phyloP scores from a whole-genome alignment of 1,140 invertebrate species.

The Drosophila albomicans region DNA sequence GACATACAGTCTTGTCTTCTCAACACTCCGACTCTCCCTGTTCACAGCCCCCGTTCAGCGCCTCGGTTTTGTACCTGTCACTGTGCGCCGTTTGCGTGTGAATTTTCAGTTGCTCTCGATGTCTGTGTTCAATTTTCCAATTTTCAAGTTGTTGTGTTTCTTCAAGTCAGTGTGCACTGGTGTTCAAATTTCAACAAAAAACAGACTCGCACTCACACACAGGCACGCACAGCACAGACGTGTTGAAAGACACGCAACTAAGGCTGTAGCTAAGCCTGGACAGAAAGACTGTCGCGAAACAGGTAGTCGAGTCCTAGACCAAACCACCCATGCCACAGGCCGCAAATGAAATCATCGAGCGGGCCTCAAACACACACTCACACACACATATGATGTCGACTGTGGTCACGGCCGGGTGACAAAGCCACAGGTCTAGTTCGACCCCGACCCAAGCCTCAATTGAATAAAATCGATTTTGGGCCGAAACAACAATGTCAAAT shows the following conservation, averaged over 20 bases:
- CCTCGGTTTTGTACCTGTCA: background rate
- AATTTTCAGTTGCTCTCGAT: constrained; percentile 53
- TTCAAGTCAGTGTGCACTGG: constrained; percentile 1
- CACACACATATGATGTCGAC: constrained; percentile 25
- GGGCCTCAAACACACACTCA: constrained; percentile 17
- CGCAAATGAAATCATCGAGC: constrained; percentile 79
- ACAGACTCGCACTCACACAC: constrained; percentile 5
- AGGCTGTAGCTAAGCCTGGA: constrained; percentile 7
- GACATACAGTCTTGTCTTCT: too few species aligned
- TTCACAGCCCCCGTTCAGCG: background rate
- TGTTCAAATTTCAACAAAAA: constrained; percentile 48
- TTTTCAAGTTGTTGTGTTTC: constrained; percentile 42
- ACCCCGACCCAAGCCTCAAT: constrained; percentile 29
- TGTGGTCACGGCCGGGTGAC: constrained; percentile 73
- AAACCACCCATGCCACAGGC: constrained; percentile 33
- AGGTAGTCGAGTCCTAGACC: constrained; percentile 43
- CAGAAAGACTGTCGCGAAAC: constrained; percentile 10
- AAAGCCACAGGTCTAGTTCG: constrained; percentile 55
- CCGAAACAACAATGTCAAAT: constrained; percentile 32
- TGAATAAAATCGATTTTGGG: constrained; percentile 71
- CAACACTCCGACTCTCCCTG: background rate
- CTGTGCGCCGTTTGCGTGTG: constrained; percentile 57
- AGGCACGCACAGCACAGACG: constrained; percentile 24
- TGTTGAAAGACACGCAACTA: constrained; percentile 45
- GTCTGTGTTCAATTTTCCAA: constrained; percentile 42